These are phyloP conservation scores for Psittacula echo DNA, from an alignment of 2,797 vertebrate species.

Conservation along the genomic window DNA sequence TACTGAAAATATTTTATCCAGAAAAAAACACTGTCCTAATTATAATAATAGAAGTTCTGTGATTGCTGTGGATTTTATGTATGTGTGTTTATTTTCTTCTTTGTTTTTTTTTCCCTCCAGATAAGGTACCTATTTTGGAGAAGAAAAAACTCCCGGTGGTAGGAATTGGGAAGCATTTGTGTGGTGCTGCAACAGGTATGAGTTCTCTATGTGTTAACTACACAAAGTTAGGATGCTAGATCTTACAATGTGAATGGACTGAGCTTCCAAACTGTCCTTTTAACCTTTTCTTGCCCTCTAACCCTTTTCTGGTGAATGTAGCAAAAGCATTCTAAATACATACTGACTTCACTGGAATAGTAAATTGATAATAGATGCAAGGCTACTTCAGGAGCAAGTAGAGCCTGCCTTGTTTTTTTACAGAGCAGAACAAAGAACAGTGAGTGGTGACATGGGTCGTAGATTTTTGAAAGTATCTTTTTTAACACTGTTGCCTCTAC, in stretches of 20 bases:
- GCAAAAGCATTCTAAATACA: background rate
- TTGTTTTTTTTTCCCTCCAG: conserved; percentile 55
- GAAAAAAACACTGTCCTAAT: background rate
- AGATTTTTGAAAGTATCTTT: background rate
- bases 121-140: conserved; percentile 83
- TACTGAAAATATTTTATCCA: background rate
- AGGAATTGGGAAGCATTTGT: conserved; percentile 95
- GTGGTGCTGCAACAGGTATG: conserved; percentile 93
- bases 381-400: background rate
- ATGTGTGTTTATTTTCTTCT: background rate
- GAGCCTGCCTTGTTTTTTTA: background rate
- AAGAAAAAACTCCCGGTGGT: conserved; percentile 84
- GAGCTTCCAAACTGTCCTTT: background rate
- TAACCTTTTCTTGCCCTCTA: background rate
- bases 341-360: background rate
- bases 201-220: background rate
- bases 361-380: background rate
- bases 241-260: background rate
- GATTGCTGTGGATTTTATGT: background rate
- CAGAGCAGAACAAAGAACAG: background rate
- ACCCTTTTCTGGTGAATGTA: background rate
- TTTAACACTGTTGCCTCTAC: background rate
- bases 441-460: background rate
- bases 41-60: background rate
- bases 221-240: background rate